Conservation (phyloP, 2,113 vertebrate genomes). For the Apeltes quadracus region DNA sequence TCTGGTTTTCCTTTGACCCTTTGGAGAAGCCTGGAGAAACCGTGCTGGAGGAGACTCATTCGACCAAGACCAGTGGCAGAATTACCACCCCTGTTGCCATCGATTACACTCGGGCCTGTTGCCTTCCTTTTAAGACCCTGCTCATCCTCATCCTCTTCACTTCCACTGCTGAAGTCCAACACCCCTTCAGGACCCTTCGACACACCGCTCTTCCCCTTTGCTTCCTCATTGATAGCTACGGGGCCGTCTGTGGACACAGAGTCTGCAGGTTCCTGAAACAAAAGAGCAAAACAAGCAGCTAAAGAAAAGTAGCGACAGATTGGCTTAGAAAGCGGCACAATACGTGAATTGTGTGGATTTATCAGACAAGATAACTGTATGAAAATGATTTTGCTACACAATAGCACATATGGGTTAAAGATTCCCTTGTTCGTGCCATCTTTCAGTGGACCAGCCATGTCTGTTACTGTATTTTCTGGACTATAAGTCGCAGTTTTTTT, state of each 20-base stretch:
- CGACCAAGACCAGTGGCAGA: constrained; percentile 55
- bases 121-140: constrained; percentile 49
- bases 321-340: neutral
- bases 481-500: too few relatives aligned
- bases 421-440: constrained; percentile 20
- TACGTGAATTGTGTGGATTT: neutral
- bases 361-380: neutral
- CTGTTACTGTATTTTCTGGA: too few relatives aligned
- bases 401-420: neutral
- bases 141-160: constrained; percentile 83
- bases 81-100: constrained; percentile 40
- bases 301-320: neutral
- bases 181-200: constrained; percentile 45
- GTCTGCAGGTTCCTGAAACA: constrained; percentile 54
- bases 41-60: constrained; percentile 84
- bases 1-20: constrained; percentile 43
- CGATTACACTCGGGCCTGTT: constrained; percentile 47
- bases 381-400: neutral
- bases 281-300: constrained; percentile 22
- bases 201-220: neutral
- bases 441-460: constrained; percentile 24
- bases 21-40: constrained; percentile 86
- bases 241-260: neutral
- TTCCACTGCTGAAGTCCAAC: constrained; percentile 84
- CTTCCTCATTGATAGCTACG: neutral